These are phyloP conservation scores for Deilephila elpenor DNA, from an alignment of 2,888 invertebrate genomes.

Conservation along the genomic window DNA sequence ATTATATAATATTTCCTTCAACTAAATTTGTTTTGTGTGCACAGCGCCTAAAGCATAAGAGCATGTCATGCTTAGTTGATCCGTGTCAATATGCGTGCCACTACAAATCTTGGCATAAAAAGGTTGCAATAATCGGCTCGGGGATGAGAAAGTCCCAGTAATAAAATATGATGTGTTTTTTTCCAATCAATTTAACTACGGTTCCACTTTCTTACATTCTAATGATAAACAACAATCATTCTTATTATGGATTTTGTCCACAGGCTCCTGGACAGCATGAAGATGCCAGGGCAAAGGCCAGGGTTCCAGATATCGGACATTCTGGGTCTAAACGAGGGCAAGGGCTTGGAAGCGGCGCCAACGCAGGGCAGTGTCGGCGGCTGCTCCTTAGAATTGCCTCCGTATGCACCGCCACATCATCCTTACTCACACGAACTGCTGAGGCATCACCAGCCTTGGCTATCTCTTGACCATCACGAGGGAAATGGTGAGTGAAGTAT, in stretches of 20 bases:
- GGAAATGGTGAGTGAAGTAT: conserved; percentile 57
- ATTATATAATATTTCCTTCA: too few species aligned
- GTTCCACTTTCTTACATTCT: too few species aligned
- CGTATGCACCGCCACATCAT: conserved; percentile 72
- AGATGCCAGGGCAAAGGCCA: conserved; percentile 90
- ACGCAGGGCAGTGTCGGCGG: conserved; percentile 60
- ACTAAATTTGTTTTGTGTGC: too few species aligned
- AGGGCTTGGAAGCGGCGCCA: conserved; percentile 71
- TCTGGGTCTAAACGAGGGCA: conserved; percentile 92
- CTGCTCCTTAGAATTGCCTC: conserved; percentile 68
- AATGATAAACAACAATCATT: not conserved
- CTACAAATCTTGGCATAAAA: too few species aligned
- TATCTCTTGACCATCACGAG: conserved; percentile 76
- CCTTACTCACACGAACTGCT: conserved; percentile 74
- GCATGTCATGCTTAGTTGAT: too few species aligned
- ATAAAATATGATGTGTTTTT: too few species aligned
- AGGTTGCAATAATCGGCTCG: too few species aligned
- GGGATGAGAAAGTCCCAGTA: too few species aligned
- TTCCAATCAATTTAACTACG: too few species aligned
- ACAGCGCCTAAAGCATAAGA: too few species aligned
- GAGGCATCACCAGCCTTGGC: conserved; percentile 78
- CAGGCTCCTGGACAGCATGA: conserved; percentile 93
- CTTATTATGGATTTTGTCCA: not conserved
- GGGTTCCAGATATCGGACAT: conserved; percentile 98
- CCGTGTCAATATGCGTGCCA: too few species aligned